Evolutionary conservation across 1,140 invertebrate genomes (phyloP).

Genomic region (Protaetia brevitarsis): DNA sequence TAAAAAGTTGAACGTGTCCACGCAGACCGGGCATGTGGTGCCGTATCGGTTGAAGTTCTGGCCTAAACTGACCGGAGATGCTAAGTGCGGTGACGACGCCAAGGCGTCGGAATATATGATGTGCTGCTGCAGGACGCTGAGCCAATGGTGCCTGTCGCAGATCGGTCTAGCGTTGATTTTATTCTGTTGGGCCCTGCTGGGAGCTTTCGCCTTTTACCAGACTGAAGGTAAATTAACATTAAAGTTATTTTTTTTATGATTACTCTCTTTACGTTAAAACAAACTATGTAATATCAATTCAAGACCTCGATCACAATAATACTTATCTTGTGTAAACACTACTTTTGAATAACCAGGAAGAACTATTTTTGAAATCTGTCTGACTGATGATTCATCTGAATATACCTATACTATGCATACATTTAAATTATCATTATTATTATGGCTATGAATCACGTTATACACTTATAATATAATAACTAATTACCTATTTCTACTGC

Average conservation of each 20-base stretch:
- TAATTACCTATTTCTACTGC: neutral
- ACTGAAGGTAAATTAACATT: conserved; percentile 52
- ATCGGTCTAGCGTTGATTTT: conserved; percentile 54
- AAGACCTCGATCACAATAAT: no score
- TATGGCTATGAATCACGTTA: no score
- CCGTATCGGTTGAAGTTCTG: conserved; percentile 53
- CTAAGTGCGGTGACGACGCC: conserved; percentile 37
- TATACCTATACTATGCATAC: no score
- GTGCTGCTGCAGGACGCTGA: conserved; percentile 41
- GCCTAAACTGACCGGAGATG: conserved; percentile 46
- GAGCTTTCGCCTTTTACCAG: conserved; percentile 56
- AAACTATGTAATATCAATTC: no score
- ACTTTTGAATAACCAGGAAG: no score
- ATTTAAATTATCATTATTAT: no score
- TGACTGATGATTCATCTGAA: no score
- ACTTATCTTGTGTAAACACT: no score
- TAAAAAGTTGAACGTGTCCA: conserved; percentile 38
- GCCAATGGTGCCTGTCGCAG: conserved; percentile 49
- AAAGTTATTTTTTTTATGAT: neutral
- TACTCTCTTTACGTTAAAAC: neutral
- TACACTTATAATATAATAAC: no score
- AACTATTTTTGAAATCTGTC: no score
- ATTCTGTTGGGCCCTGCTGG: conserved; percentile 55
- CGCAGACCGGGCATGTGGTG: conserved; percentile 50
- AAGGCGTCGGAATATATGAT: conserved; percentile 30